Evolutionary conservation across 1,140 invertebrate genomes (phyloP), one percentile per base, ranked within the genome.

Genomic region (Diploscapter pachys): DNA sequence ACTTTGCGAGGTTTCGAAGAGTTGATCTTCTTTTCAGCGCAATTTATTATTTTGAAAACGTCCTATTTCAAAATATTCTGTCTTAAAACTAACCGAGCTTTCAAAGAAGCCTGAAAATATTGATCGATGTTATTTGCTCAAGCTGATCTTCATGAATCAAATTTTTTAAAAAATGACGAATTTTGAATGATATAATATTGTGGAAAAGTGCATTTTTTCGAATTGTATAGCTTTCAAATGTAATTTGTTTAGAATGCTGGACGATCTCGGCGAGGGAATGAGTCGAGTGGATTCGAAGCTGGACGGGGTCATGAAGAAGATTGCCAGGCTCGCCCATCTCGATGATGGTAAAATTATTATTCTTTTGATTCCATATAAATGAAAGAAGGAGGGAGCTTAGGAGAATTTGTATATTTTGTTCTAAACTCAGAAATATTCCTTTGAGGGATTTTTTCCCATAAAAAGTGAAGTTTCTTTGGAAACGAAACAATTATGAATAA

Each of bases 241-340:
- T 52, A 3, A 53, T 53, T 49, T n/a, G 55, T 90, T 66, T 85
- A 96, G 94, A 80, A 96, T 98, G 93, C 86, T 98, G 77, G 94
- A 97, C 88, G 95, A 97, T 79, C 91, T 96, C 86, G 93, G 93
- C 31, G 92, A 93, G 76, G 94, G 96, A 85, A 90, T 97, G 83
- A 94, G 96, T 85, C 91, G 91, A 81, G 93, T 93, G 4, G 94
- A 96, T 78, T 93, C 93, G 2, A 94, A 93, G 87, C 86, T 97
- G 85, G 94, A 98, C 86, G 90, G 91, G 52, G 95, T 94, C 57
- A 92, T 97, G 90, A 95, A 95, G 85, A 97, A 96, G 90, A 91
- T 97, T 85, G 93, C 94, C 67, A 96, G 95, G 90, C 92, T 96
- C 73, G 89, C 96, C 81, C 93, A 94, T 86, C 92, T 97, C 90